Base-by-base conservation (phyloP, 2,797 vertebrate genomes). In the Sebastes miniatus region DNA sequence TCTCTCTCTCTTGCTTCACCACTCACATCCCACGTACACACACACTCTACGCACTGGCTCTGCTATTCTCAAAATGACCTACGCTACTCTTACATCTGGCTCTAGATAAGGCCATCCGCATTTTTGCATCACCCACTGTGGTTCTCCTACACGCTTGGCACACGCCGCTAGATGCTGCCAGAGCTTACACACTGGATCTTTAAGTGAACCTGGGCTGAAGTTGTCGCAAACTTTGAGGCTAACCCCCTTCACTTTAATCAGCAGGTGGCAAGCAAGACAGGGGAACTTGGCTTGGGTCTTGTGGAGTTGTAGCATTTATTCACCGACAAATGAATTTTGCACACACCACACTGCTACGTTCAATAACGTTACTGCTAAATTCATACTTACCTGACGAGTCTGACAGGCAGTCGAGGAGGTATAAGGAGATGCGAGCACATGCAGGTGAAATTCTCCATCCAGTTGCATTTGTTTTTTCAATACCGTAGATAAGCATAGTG, bases 151-250 rank as follows among this genome's bases (percentile, higher is more conserved):
- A 36, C 34, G 11, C 11, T 13, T 13, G 11, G 34, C 4, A 36
- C 34, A 12, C 10, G 0, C 39, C 14, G 0, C 43, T 11, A 47
- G 5, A 43, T 43, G 0, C 39, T 43, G 39, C 5, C 39, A 0
- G 0, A 18, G 43, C 43, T 47, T 18, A 47, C 16, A 47, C 43
- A 47, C 43, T 47, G 43, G 43, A 47, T 0, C 43, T 47, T 47
- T 47, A 47, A 47, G 43, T 47, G 43, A 47, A 0, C 16, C 3
- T 47, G 43, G 43, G 43, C 16, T 18, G 43, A 47, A 47, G 43
- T 47, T 47, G 50, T n/a, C 4, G 50, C 20, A 10, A 52, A 9
- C 18, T 52, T 52, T 52, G 47, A 18, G 2, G 47, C 18, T 52
- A 52, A 52, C 18, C 8, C 50, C 8, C 20, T 52, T n/a, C 8